Conservation (phyloP, 1,140 invertebrate genomes). For the Drosophila parabipectinata region DNA sequence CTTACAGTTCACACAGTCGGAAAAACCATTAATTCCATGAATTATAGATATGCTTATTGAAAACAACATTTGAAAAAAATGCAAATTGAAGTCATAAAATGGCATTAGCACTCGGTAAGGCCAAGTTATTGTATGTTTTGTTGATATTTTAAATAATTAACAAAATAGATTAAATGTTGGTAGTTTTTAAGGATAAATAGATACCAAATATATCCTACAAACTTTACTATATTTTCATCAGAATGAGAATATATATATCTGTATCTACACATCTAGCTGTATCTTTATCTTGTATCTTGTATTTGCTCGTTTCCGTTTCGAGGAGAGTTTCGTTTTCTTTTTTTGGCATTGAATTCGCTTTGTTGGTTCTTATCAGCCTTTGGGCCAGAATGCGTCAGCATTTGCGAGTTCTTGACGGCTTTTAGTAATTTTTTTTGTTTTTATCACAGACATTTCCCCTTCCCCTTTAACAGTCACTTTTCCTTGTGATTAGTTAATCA, state of each 20-base stretch:
- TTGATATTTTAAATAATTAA: conserved; percentile 1
- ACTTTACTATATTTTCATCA: conserved; percentile 8
- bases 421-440: conserved; percentile 5
- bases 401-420: conserved; percentile 32
- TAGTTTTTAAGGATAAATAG: no score
- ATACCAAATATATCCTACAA: neutral
- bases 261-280: conserved; percentile 13
- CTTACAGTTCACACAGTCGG: conserved; percentile 43
- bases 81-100: conserved; percentile 22
- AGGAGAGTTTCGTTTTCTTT: conserved; percentile 49
- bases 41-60: conserved; percentile 22
- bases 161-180: neutral
- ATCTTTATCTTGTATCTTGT: conserved; percentile 50
- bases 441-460: conserved; percentile 40
- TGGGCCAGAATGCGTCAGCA: conserved; percentile 48
- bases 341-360: conserved; percentile 50
- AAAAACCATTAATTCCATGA: conserved; percentile 39
- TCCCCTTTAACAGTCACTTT: neutral
- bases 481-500: conserved; percentile 45
- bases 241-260: conserved; percentile 11
- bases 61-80: conserved; percentile 5
- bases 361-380: conserved; percentile 38
- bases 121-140: conserved; percentile 5
- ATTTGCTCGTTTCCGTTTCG: conserved; percentile 52
- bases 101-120: conserved; percentile 3